A percentile compares a stretch with the other conserved stretches of the same genome.
phyloP scores from a whole-genome alignment of 2,113 vertebrate genomes.

The Chaetodon trifascialis region DNA sequence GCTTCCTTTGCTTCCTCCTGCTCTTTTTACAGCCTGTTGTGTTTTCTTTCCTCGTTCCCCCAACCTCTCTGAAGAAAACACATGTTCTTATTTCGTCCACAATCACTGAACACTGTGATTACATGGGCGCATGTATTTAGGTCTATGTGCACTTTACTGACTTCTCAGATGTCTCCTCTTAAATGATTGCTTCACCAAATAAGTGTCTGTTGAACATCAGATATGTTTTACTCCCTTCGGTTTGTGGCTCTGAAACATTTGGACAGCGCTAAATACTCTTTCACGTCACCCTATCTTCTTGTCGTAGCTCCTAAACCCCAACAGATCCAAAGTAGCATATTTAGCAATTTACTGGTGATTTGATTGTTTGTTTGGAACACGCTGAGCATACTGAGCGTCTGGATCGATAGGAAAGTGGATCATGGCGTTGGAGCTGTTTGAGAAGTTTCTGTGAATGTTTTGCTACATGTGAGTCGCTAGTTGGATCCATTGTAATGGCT shows the following conservation, averaged over 20 bases:
- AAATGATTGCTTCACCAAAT: neutral
- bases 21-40: constrained; percentile 46
- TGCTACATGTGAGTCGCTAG: neutral
- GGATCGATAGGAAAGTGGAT: neutral
- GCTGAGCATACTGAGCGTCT: neutral
- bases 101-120: neutral
- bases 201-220: neutral
- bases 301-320: neutral
- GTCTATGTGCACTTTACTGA: neutral
- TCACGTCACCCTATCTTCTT: no score
- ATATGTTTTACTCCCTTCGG: neutral
- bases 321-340: neutral
- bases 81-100: constrained; percentile 17
- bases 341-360: neutral
- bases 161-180: neutral
- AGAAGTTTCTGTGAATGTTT: neutral
- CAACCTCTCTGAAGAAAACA: constrained; percentile 19
- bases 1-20: constrained; percentile 34
- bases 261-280: no score
- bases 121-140: neutral
- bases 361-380: neutral
- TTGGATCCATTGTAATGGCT: neutral
- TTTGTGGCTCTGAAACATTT: neutral
- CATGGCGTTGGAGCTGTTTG: neutral
- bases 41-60: constrained; percentile 11